Percentiles rank a stretch among this genome's conserved stretches.
Conservation (phyloP, 2,113 vertebrate genomes). For the Tricholaema leucomelas region DNA sequence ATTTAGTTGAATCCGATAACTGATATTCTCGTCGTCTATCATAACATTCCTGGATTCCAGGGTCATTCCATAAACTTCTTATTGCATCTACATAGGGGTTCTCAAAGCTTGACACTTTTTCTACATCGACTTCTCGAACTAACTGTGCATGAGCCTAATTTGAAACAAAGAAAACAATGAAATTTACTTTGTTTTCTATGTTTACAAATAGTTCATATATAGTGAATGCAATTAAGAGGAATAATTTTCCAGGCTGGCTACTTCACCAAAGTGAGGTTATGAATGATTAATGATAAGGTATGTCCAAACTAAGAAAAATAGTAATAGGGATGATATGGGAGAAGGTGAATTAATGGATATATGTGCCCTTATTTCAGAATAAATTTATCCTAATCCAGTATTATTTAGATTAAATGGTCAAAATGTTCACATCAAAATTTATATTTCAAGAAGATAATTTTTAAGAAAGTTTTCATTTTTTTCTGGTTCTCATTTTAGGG, state of each 20-base stretch:
- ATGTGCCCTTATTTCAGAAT: too few relatives aligned
- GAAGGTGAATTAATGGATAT: neutral
- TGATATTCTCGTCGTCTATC: slow-evolving; percentile 94
- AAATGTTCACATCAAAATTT: neutral
- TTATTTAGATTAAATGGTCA: neutral
- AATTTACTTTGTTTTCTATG: neutral
- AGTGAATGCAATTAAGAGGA: neutral
- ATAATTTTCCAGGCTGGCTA: neutral
- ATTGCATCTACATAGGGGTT: slow-evolving; percentile 85
- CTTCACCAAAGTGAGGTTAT: neutral
- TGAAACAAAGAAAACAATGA: slow-evolving; percentile 27
- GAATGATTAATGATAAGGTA: neutral
- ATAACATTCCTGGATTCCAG: slow-evolving; percentile 90
- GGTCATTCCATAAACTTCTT: slow-evolving; percentile 92
- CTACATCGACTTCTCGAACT: slow-evolving; percentile 82
- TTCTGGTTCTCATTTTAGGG: neutral
- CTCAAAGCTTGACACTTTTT: slow-evolving; percentile 80
- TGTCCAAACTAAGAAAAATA: slow-evolving; percentile 2
- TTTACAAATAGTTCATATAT: neutral
- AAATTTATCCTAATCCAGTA: too few relatives aligned
- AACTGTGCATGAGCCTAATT: slow-evolving; percentile 80
- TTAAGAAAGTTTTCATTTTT: neutral
- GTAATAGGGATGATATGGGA: neutral
- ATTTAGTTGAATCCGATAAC: slow-evolving; percentile 93
- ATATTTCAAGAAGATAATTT: neutral